These are phyloP conservation scores for Leptocoma aspasia DNA, from an alignment of 2,113 vertebrate species.

Conservation along the genomic window DNA sequence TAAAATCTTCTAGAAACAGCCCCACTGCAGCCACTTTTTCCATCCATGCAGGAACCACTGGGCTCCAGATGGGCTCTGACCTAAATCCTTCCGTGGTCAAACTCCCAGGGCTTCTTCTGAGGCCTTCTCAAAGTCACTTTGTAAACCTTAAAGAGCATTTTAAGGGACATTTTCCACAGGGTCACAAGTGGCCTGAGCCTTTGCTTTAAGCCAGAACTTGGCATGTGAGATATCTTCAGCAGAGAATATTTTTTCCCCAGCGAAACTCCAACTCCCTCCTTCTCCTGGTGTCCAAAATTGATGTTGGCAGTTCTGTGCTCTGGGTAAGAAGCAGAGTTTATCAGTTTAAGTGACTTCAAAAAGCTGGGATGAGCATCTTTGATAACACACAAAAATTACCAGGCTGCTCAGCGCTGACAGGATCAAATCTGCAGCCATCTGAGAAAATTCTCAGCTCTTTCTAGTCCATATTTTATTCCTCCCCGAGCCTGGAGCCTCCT, in stretches of 20 bases:
- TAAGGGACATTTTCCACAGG: not conserved
- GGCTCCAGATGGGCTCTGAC: not conserved
- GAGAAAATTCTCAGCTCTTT: not conserved
- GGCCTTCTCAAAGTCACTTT: not conserved
- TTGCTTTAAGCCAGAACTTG: not conserved
- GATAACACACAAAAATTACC: not conserved
- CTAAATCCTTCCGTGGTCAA: not conserved
- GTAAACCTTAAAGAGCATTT: not conserved
- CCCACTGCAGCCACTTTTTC: not conserved
- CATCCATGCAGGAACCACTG: not conserved
- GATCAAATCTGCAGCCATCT: not conserved
- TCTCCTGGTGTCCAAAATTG: not conserved
- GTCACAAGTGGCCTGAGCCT: not conserved
- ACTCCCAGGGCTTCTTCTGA: not conserved
- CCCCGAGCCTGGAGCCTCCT: not conserved
- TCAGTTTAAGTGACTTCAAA: not conserved
- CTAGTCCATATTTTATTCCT: not conserved
- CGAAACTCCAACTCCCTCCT: not conserved
- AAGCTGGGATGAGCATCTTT: not conserved
- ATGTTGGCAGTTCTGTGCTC: conserved; percentile 25
- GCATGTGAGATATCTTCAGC: not conserved
- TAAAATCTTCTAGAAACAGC: not conserved
- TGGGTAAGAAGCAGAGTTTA: not conserved
- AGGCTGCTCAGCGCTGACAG: not conserved
- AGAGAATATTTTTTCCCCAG: not conserved